phyloP scores from a whole-genome alignment of 2,797 vertebrate species.

The Gorsachius magnificus region DNA sequence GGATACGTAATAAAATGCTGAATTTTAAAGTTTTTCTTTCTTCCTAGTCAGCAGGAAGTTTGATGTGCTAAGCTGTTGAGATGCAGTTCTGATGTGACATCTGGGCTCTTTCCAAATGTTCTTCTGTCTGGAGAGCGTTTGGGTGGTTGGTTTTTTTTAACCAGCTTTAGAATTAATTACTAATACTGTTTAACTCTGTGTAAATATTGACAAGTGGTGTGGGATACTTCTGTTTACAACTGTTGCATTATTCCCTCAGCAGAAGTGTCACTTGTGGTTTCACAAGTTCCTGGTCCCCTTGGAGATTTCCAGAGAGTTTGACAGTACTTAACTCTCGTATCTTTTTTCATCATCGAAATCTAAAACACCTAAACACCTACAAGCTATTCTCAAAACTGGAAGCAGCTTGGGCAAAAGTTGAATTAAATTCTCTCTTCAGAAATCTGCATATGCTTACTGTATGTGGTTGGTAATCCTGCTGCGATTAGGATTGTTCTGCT shows the following conservation, averaged over 20 bases:
- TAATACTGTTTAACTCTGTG: background rate
- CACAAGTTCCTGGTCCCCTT: background rate
- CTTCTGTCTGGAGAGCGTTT: background rate
- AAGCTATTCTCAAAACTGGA: background rate
- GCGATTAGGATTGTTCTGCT: background rate
- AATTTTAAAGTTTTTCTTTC: background rate
- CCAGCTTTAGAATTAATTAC: background rate
- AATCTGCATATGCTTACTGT: background rate
- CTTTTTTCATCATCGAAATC: background rate
- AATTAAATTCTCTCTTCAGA: background rate
- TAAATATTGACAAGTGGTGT: background rate
- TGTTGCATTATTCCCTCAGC: background rate
- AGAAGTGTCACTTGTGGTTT: background rate
- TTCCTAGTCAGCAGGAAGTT: constrained; percentile 21
- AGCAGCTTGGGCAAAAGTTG: background rate
- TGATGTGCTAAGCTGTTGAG: constrained; percentile 12
- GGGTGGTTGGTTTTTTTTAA: background rate
- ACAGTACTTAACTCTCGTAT: background rate
- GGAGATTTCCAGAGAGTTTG: background rate
- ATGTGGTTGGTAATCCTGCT: background rate
- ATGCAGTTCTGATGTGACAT: constrained; percentile 11
- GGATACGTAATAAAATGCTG: constrained; percentile 22
- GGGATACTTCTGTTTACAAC: background rate
- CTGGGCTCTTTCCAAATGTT: background rate
- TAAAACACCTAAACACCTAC: background rate